phyloP scores from a whole-genome alignment of 2,797 vertebrate genomes.

The Clamator glandarius region DNA sequence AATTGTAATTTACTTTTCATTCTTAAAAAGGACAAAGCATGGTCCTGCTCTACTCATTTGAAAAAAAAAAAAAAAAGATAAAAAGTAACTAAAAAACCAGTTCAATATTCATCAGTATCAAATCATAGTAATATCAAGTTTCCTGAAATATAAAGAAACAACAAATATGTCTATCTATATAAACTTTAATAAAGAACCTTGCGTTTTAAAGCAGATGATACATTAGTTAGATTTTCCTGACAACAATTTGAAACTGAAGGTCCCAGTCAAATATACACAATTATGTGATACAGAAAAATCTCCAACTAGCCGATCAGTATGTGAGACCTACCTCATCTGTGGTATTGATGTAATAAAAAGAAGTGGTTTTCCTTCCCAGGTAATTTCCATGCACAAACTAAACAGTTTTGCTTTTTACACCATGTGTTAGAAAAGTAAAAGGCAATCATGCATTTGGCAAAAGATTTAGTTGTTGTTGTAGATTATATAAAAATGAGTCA shows the following conservation, averaged over 20 bases:
- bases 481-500: conserved; percentile 82
- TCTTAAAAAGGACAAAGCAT: conserved; percentile 83
- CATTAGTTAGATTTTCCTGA: conserved; percentile 78
- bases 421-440: conserved; percentile 80
- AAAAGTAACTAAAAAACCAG: conserved; percentile 81
- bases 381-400: conserved; percentile 84
- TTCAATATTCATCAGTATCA: conserved; percentile 81
- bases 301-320: conserved; percentile 66
- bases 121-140: conserved; percentile 80
- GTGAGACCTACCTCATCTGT: conserved; percentile 68
- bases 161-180: conserved; percentile 80
- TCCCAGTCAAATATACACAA: conserved; percentile 80
- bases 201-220: conserved; percentile 81
- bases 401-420: conserved; percentile 75
- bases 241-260: conserved; percentile 80
- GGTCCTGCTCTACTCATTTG: conserved; percentile 80
- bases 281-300: conserved; percentile 73
- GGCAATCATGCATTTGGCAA: conserved; percentile 93
- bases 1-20: conserved; percentile 82
- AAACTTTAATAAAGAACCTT: conserved; percentile 83
- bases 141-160: conserved; percentile 83
- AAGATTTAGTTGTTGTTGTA: conserved; percentile 77
- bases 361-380: conserved; percentile 67
- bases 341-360: conserved; percentile 56
- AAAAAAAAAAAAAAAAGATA: conserved; percentile 79